phyloP scores from a whole-genome alignment of 2,797 vertebrate species.

The Carduelis carduelis region DNA sequence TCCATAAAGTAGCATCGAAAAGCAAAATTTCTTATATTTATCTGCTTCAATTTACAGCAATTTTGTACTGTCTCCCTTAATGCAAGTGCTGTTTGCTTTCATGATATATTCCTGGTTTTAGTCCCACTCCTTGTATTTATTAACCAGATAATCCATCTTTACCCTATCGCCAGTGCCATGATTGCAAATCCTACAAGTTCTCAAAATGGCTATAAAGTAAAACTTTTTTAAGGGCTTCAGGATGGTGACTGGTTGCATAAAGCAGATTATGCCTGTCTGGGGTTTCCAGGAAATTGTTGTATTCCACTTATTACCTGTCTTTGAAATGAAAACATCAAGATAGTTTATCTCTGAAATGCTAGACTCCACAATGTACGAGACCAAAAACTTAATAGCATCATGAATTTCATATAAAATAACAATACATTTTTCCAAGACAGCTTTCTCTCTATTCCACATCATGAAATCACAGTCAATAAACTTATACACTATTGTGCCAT shows the following conservation, averaged over 20 bases:
- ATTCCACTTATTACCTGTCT: slow-evolving; percentile 75
- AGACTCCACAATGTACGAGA: slow-evolving; percentile 48
- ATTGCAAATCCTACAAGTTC: slow-evolving; percentile 64
- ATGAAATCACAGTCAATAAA: slow-evolving; percentile 61
- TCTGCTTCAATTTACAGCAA: not conserved
- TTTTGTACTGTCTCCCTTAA: slow-evolving; percentile 6
- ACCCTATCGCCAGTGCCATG: not conserved
- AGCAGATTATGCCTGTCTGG: slow-evolving; percentile 70
- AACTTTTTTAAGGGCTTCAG: slow-evolving; percentile 67
- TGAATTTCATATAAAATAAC: slow-evolving; percentile 77
- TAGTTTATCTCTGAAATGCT: slow-evolving; percentile 75
- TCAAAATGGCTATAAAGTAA: slow-evolving; percentile 65
- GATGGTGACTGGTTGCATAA: slow-evolving; percentile 59
- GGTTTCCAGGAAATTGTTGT: slow-evolving; percentile 72
- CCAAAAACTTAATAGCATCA: slow-evolving; percentile 71
- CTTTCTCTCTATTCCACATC: slow-evolving; percentile 13
- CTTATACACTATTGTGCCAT: slow-evolving; percentile 11
- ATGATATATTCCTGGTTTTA: slow-evolving; percentile 32
- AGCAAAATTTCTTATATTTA: not conserved
- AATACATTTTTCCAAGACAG: slow-evolving; percentile 64
- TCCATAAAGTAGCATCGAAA: not conserved
- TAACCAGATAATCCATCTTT: slow-evolving; percentile 64
- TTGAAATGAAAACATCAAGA: slow-evolving; percentile 79
- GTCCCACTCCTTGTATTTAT: slow-evolving; percentile 59
- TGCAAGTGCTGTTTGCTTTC: slow-evolving; percentile 32